Conservation (phyloP, 2,888 invertebrate species). For the Taphrorychus bicolor region DNA sequence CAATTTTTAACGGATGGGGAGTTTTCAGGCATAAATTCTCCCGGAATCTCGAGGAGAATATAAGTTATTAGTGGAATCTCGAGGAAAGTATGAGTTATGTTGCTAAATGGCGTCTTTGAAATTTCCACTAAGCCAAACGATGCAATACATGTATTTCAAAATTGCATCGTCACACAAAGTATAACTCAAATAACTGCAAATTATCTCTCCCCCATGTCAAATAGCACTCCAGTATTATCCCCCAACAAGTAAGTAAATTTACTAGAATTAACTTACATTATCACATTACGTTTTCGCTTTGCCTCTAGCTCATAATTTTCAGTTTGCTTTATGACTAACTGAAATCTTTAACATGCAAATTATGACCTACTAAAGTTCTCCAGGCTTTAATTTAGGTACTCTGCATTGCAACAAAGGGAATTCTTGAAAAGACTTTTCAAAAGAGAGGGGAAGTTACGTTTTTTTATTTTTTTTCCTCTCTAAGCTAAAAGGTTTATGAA, state of each 20-base stretch:
- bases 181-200: too few species aligned
- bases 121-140: too few species aligned
- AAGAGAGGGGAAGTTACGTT: not conserved
- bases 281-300: not conserved
- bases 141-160: too few species aligned
- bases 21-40: not conserved
- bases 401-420: slow-evolving; percentile 3
- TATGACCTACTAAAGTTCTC: slow-evolving; percentile 10
- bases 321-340: slow-evolving; percentile 3
- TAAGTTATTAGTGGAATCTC: not conserved
- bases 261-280: not conserved
- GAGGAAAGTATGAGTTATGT: not conserved
- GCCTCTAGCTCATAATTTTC: not conserved
- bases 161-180: too few species aligned
- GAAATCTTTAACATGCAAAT: slow-evolving; percentile 10
- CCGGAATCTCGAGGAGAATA: not conserved
- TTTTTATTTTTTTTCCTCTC: not conserved
- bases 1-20: not conserved
- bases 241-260: not conserved
- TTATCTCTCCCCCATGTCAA: too few species aligned
- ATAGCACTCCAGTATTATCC: not conserved
- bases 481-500: too few species aligned
- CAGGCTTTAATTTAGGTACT: not conserved
- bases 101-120: not conserved
- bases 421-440: slow-evolving; percentile 1